phyloP scores from a whole-genome alignment of 1,140 invertebrate species.

The Ceratina calcarata region DNA sequence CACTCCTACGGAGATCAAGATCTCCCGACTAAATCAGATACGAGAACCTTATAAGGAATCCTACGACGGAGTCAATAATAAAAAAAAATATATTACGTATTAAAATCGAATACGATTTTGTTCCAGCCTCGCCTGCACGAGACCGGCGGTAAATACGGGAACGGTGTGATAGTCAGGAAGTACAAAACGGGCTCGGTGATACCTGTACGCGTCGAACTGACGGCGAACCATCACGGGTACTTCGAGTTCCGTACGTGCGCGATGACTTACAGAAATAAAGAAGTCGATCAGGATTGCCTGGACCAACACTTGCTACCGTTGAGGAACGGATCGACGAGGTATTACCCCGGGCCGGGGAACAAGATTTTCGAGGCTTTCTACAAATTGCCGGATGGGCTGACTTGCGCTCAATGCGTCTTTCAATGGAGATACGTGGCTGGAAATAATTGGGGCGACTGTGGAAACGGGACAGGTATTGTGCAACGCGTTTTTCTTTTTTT shows the following conservation, averaged over 20 bases:
- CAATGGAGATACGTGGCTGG: conserved; percentile 92
- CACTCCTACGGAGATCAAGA: conserved; percentile 9
- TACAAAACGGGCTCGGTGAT: conserved; percentile 86
- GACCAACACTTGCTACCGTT: conserved; percentile 86
- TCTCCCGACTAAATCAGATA: conserved; percentile 15
- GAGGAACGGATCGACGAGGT: conserved; percentile 81
- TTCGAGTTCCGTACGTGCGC: conserved; percentile 94
- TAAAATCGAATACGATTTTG: too few relatives aligned
- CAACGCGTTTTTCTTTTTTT: not conserved
- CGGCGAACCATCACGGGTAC: conserved; percentile 90
- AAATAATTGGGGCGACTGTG: conserved; percentile 89
- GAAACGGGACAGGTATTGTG: conserved; percentile 81
- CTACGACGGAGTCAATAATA: too few relatives aligned
- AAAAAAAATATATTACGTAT: not conserved
- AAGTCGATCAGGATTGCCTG: conserved; percentile 88
- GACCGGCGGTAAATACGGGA: conserved; percentile 90
- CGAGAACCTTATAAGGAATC: conserved; percentile 5
- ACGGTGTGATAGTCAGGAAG: conserved; percentile 88
- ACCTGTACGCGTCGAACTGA: conserved; percentile 88
- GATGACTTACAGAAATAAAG: conserved; percentile 79
- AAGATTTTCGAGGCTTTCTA: conserved; percentile 89
- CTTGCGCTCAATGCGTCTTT: conserved; percentile 89
- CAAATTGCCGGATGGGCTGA: conserved; percentile 84
- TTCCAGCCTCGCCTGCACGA: conserved; percentile 89
- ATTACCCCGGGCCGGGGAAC: conserved; percentile 89